phyloP scores from a whole-genome alignment of 2,113 vertebrate genomes.

The Oryzias javanicus region DNA sequence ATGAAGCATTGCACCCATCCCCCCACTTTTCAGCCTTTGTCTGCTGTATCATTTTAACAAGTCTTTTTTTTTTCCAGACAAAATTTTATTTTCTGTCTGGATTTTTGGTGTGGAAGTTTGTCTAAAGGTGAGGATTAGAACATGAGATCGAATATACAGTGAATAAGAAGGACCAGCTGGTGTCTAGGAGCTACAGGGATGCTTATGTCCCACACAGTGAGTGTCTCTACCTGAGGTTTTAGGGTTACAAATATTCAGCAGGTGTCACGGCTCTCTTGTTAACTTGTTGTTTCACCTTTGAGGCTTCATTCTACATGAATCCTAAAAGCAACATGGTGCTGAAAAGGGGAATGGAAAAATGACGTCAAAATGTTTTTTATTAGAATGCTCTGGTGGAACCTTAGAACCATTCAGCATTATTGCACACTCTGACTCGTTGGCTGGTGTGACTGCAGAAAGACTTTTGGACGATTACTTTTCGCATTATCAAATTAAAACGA shows the following conservation, averaged over 20 bases:
- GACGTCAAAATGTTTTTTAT: too few relatives aligned
- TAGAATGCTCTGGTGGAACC: too few relatives aligned
- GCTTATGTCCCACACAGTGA: background rate
- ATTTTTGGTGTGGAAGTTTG: constrained; percentile 4
- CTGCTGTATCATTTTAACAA: background rate
- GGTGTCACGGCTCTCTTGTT: constrained; percentile 5
- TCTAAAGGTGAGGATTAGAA: constrained; percentile 27
- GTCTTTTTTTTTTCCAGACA: too few relatives aligned
- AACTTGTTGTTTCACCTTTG: background rate
- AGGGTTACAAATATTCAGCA: constrained; percentile 1
- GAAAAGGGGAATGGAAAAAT: too few relatives aligned
- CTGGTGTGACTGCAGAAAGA: too few relatives aligned
- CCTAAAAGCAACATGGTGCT: too few relatives aligned
- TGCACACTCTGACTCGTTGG: too few relatives aligned
- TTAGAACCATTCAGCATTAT: background rate
- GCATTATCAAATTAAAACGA: too few relatives aligned
- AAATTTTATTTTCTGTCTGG: constrained; percentile 4
- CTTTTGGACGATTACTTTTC: too few relatives aligned
- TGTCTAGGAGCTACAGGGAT: constrained; percentile 26
- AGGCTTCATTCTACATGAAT: too few relatives aligned
- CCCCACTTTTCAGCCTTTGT: background rate
- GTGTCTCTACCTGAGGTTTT: constrained; percentile 1
- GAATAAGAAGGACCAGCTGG: constrained; percentile 50
- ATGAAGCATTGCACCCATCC: constrained; percentile 11
- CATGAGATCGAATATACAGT: constrained; percentile 50